These are phyloP conservation scores for Ariopsis seemanni DNA, from an alignment of 2,113 vertebrate species.

Conservation along the genomic window DNA sequence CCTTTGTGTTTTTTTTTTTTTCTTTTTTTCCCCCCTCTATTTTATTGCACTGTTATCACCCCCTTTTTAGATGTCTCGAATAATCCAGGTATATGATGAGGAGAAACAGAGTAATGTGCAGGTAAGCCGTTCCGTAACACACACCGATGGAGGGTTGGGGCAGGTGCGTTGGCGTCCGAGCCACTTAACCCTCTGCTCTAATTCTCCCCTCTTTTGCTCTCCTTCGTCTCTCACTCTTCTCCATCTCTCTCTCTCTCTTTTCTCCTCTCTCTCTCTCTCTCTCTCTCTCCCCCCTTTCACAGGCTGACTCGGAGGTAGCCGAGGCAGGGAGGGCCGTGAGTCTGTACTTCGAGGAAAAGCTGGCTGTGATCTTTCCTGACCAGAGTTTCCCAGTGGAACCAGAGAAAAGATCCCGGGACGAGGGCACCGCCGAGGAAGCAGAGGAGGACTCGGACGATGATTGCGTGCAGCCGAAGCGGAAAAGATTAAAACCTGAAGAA, in stretches of 20 bases:
- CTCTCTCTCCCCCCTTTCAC: constrained; percentile 48
- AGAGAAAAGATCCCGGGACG: constrained; percentile 78
- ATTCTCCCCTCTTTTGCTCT: constrained; percentile 58
- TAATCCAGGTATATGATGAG: constrained; percentile 99
- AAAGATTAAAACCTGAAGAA: constrained; percentile 95
- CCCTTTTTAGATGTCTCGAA: constrained; percentile 99
- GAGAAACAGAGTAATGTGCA: constrained; percentile 99
- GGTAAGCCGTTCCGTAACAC: constrained; percentile 90
- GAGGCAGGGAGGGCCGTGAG: constrained; percentile 92
- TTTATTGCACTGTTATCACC: constrained; percentile 94
- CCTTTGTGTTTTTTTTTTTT: constrained; percentile 66
- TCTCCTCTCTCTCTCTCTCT: constrained; percentile 43
- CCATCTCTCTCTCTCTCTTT: constrained; percentile 7
- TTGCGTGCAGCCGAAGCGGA: constrained; percentile 91
- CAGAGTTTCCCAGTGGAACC: constrained; percentile 88
- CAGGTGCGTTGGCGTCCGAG: constrained; percentile 68
- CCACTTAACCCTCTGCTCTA: constrained; percentile 68
- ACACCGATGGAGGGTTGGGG: constrained; percentile 84
- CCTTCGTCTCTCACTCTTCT: constrained; percentile 36
- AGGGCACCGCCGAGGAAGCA: constrained; percentile 75
- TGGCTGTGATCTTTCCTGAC: constrained; percentile 89
- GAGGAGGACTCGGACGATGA: constrained; percentile 93
- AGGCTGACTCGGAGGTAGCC: constrained; percentile 97
- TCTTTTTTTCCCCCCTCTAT: constrained; percentile 62
- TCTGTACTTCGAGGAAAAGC: constrained; percentile 93